Conservation (phyloP, 2,113 vertebrate species). For the Vulpes ferrilata region DNA sequence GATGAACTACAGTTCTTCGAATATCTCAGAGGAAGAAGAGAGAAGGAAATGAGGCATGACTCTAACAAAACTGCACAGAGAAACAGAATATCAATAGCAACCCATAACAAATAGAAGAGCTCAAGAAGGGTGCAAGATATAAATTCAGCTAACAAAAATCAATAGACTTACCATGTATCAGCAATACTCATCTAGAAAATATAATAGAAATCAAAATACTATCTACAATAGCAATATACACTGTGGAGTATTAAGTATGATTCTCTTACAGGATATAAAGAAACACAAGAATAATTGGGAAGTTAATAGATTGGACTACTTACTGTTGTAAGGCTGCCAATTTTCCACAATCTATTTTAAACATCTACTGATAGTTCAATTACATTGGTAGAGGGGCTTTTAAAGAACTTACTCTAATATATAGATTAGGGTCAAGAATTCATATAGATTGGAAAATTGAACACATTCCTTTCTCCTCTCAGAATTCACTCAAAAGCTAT, state of each 20-base stretch:
- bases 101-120: not conserved
- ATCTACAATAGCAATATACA: not conserved
- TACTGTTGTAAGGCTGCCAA: not conserved
- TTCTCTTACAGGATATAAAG: not conserved
- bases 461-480: not conserved
- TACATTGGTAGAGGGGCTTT: constrained; percentile 1
- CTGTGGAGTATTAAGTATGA: not conserved
- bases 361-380: not conserved
- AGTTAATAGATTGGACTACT: not conserved
- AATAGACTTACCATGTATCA: not conserved
- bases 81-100: not conserved
- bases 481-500: not conserved
- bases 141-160: not conserved
- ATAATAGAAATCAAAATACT: constrained; percentile 36
- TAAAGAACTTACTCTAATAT: not conserved
- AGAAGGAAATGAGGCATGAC: not conserved
- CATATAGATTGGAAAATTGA: not conserved
- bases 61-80: not conserved
- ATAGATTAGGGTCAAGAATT: not conserved
- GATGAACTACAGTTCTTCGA: not conserved
- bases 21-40: not conserved
- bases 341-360: constrained; percentile 19
- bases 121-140: not conserved
- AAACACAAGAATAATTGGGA: not conserved
- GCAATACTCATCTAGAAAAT: not conserved